Conservation (phyloP, 1,140 invertebrate species). For the Pseudomyrmex pallidus region DNA sequence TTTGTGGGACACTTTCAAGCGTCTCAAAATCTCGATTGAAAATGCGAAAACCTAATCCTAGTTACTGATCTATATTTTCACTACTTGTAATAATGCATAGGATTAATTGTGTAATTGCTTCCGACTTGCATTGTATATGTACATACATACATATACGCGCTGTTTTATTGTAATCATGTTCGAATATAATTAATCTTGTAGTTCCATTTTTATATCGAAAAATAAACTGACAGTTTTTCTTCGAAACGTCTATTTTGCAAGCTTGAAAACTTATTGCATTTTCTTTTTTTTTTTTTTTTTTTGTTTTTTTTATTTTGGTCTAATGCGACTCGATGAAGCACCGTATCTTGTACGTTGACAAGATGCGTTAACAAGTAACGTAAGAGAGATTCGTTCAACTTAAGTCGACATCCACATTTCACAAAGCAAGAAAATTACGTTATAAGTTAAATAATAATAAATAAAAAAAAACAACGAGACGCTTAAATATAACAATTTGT, state of each 20-base stretch:
- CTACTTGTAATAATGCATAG: conserved; percentile 1
- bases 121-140: conserved; percentile 33
- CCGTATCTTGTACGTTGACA: neutral
- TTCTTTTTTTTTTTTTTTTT: neutral
- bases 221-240: conserved; percentile 47
- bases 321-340: conserved; percentile 4
- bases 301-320: neutral
- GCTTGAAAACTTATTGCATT: neutral
- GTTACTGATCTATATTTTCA: conserved; percentile 16
- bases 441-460: conserved; percentile 23
- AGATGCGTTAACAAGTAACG: neutral
- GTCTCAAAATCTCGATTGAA: neutral
- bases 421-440: conserved; percentile 1
- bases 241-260: neutral
- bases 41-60: conserved; percentile 24
- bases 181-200: conserved; percentile 39
- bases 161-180: conserved; percentile 34
- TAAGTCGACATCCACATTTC: neutral
- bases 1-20: conserved; percentile 4
- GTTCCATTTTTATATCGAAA: conserved; percentile 39
- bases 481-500: no score
- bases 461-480: neutral
- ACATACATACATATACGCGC: conserved; percentile 21
- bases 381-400: conserved; percentile 20
- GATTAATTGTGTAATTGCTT: conserved; percentile 34